A percentile compares a stretch with the other conserved stretches of the same genome.
These are phyloP conservation scores for Hypothenemus hampei DNA, from an alignment of 1,140 invertebrate genomes.

Conservation along the genomic window DNA sequence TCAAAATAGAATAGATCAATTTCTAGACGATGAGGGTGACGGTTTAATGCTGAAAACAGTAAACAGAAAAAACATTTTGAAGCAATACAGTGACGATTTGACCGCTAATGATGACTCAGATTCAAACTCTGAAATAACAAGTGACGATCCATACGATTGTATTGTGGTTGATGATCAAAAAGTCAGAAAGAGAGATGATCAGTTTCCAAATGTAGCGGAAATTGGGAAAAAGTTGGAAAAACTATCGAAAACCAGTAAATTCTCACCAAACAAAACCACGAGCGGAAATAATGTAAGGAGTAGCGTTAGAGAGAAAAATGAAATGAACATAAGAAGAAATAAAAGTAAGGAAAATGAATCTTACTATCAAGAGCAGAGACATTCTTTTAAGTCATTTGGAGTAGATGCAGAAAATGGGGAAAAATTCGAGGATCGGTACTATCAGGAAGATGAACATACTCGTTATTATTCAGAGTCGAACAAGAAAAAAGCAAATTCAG, in stretches of 20 bases:
- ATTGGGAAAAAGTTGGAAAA: conserved; percentile 49
- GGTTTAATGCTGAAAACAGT: conserved; percentile 59
- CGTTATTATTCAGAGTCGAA: conserved; percentile 46
- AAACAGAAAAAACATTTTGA: conserved; percentile 62
- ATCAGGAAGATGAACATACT: conserved; percentile 45
- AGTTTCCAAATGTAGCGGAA: conserved; percentile 45
- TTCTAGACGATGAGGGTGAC: conserved; percentile 57
- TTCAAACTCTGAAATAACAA: conserved; percentile 59
- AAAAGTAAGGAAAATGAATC: conserved; percentile 27
- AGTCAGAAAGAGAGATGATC: conserved; percentile 33
- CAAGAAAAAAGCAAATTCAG: conserved; percentile 46
- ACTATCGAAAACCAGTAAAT: conserved; percentile 45
- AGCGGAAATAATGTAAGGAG: conserved; percentile 35
- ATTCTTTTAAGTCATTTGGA: conserved; percentile 41
- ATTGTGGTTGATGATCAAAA: conserved; percentile 69
- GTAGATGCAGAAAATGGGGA: conserved; percentile 44
- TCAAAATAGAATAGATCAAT: conserved; percentile 55
- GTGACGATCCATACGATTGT: conserved; percentile 66
- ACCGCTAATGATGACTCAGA: conserved; percentile 43
- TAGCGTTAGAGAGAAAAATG: conserved; percentile 30
- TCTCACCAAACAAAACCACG: conserved; percentile 43
- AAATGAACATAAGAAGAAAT: conserved; percentile 20
- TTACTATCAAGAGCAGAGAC: conserved; percentile 31
- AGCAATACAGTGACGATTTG: conserved; percentile 60
- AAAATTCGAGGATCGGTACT: conserved; percentile 3